Evolutionary conservation across 1,140 invertebrate species (phyloP).

Genomic region (Phenacoccus solenopsis): DNA sequence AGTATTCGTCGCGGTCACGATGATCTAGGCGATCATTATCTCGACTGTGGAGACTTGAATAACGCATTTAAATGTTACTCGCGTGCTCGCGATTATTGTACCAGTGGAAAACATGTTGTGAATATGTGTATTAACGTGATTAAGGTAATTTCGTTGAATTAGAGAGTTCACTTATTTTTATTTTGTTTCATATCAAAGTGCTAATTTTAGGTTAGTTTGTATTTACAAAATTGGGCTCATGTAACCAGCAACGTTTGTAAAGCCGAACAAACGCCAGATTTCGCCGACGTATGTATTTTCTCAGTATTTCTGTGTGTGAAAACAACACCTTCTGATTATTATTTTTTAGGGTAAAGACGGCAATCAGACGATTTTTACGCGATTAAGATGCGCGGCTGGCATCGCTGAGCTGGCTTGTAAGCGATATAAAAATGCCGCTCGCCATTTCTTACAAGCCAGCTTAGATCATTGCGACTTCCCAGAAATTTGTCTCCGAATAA

Average conservation of each 20-base stretch:
- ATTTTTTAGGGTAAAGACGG: constrained; percentile 64
- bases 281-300: constrained; percentile 48
- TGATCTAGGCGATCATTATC: constrained; percentile 95
- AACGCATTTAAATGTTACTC: constrained; percentile 99
- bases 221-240: constrained; percentile 95
- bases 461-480: constrained; percentile 95
- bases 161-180: background rate
- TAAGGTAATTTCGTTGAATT: constrained; percentile 49
- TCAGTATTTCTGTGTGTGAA: background rate
- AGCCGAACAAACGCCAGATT: constrained; percentile 86
- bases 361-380: constrained; percentile 68
- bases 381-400: constrained; percentile 87
- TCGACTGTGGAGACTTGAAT: constrained; percentile 90
- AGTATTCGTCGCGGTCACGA: constrained; percentile 89
- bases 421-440: constrained; percentile 92
- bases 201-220: constrained; percentile 52
- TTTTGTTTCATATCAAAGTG: background rate
- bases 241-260: constrained; percentile 94
- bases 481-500: constrained; percentile 83
- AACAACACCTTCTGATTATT: too few species aligned
- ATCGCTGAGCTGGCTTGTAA: constrained; percentile 83
- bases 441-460: constrained; percentile 83
- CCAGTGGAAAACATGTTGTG: constrained; percentile 92
- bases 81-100: constrained; percentile 94
- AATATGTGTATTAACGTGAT: constrained; percentile 99